Evolutionary conservation across 2,888 invertebrate species (phyloP).

Genomic region (Dione juno): DNA sequence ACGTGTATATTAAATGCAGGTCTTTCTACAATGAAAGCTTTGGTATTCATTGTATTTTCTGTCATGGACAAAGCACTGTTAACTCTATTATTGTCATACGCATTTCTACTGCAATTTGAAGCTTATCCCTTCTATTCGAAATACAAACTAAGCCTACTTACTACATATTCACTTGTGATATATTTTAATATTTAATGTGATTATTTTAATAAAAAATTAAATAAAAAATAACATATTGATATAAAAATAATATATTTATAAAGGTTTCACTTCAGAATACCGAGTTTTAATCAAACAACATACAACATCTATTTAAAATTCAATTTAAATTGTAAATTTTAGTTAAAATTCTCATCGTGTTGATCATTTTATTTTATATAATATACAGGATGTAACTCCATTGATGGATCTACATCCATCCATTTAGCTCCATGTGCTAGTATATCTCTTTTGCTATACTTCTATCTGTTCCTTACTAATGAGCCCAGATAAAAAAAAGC

Average conservation of each 20-base stretch:
- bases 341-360: background rate
- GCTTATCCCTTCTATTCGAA: background rate
- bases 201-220: too few relatives aligned
- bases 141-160: background rate
- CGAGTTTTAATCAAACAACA: background rate
- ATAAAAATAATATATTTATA: too few relatives aligned
- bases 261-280: background rate
- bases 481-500: too few relatives aligned
- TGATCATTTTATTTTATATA: background rate
- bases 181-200: too few relatives aligned
- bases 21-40: background rate
- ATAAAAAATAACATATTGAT: too few relatives aligned
- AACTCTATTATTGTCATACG: background rate
- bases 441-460: too few relatives aligned
- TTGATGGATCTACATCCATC: too few relatives aligned
- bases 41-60: background rate
- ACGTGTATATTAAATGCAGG: background rate
- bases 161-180: too few relatives aligned
- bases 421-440: too few relatives aligned
- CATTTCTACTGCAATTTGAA: background rate
- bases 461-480: too few relatives aligned
- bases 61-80: background rate
- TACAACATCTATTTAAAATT: background rate
- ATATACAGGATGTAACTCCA: too few relatives aligned
- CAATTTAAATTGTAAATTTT: background rate